Percentiles rank a stretch among this genome's conserved stretches.
phyloP scores from a whole-genome alignment of 2,797 vertebrate species.

The Mus caroli region DNA sequence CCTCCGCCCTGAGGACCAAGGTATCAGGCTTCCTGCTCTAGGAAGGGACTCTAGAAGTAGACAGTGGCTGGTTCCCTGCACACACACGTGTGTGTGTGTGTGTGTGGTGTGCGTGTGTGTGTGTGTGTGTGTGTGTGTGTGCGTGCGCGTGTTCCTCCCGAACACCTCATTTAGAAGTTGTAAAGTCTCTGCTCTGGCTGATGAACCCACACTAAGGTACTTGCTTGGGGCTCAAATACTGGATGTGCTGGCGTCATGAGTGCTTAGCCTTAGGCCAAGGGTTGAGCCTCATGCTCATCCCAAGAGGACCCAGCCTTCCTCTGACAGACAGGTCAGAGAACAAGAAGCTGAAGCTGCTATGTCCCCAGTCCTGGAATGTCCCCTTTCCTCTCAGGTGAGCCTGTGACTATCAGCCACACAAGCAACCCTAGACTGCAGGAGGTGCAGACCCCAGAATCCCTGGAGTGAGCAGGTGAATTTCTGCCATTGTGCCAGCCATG shows the following conservation, averaged over 20 bases:
- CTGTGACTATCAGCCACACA: background rate
- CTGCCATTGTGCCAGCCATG: background rate
- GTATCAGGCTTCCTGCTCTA: conserved; percentile 70
- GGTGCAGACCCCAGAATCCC: background rate
- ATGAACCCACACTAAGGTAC: accelerated
- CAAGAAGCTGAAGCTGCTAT: background rate
- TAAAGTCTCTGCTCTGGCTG: background rate
- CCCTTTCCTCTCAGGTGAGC: background rate
- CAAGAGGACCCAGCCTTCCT: background rate
- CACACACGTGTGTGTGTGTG: too few species aligned
- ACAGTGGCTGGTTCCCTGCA: too few species aligned
- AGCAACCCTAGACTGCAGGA: background rate
- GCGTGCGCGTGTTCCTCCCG: background rate
- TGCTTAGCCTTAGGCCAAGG: background rate
- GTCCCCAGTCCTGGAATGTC: background rate
- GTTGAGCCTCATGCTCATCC: background rate
- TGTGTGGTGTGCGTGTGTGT: background rate
- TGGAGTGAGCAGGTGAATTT: background rate
- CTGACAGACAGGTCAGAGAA: background rate
- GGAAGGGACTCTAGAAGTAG: background rate
- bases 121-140: too few species aligned
- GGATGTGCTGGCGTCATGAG: too few species aligned
- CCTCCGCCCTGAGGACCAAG: conserved; percentile 85
- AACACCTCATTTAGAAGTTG: background rate
- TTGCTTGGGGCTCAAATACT: background rate